Conservation (phyloP, 2,888 invertebrate genomes). For the Patella depressa region DNA sequence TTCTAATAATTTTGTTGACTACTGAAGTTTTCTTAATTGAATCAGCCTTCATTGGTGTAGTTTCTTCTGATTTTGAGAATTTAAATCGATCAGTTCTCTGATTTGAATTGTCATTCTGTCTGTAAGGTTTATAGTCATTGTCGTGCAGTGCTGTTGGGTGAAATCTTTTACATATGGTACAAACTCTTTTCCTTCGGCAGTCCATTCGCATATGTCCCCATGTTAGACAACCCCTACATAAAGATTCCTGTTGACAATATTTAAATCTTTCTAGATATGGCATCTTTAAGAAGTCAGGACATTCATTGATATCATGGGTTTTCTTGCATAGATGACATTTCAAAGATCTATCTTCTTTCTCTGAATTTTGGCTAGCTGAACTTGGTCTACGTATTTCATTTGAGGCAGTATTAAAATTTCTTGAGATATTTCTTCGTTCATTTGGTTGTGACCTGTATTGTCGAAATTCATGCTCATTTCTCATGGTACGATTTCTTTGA, state of each 20-base stretch:
- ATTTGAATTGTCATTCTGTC: no score
- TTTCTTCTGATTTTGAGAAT: no score
- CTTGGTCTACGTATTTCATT: no score
- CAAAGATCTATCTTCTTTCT: neutral
- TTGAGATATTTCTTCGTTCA: no score
- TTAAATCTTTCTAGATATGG: neutral
- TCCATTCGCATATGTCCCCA: neutral
- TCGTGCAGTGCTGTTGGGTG: neutral
- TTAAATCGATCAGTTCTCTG: no score
- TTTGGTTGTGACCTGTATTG: no score
- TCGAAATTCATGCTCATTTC: no score
- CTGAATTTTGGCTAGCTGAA: neutral
- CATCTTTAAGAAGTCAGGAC: neutral
- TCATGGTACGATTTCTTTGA: no score
- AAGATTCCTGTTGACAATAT: neutral
- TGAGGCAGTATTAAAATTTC: no score
- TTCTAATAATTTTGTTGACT: no score
- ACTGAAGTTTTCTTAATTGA: no score
- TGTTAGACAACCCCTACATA: neutral
- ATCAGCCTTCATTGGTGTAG: no score
- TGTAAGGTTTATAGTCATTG: neutral
- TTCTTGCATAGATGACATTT: neutral
- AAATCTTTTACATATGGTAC: neutral
- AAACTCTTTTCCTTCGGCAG: neutral
- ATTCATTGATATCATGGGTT: neutral